Percentiles rank a stretch among this genome's conserved stretches.
These are phyloP conservation scores for Stigmatopora argus DNA, from an alignment of 2,113 vertebrate genomes.

Conservation along the genomic window DNA sequence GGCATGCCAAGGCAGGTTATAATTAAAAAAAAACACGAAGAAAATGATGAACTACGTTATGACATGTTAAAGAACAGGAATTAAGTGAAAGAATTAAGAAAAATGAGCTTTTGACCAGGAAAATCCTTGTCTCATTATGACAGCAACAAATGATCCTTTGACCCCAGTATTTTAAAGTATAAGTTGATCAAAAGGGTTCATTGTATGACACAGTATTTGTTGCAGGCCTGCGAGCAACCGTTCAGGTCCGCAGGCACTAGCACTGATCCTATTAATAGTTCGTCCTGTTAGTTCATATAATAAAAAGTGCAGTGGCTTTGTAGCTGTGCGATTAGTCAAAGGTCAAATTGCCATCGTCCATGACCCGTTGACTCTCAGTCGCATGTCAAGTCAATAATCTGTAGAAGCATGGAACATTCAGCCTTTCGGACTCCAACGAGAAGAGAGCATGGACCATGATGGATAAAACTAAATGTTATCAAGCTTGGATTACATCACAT, in stretches of 20 bases:
- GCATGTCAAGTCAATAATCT: constrained; percentile 2
- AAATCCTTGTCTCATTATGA: background rate
- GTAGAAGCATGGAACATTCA: constrained; percentile 4
- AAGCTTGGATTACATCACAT: background rate
- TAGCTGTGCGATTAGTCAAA: constrained; percentile 7
- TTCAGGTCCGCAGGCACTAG: background rate
- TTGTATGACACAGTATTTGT: background rate
- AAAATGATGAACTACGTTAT: background rate
- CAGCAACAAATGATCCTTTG: background rate
- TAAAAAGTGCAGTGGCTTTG: constrained; percentile 18
- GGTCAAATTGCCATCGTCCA: constrained; percentile 21
- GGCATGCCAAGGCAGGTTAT: background rate
- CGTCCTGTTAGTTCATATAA: background rate
- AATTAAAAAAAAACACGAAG: background rate
- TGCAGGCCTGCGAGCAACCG: background rate
- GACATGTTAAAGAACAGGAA: background rate
- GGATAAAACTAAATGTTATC: background rate
- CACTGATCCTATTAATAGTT: background rate
- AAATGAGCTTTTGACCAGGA: background rate
- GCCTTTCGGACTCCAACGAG: background rate
- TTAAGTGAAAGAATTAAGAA: background rate
- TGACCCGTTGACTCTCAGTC: background rate
- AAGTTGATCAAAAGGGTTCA: background rate
- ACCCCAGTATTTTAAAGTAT: background rate
- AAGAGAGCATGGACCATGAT: background rate